These are phyloP conservation scores for Camponotus floridanus DNA, from an alignment of 1,140 invertebrate species.

Conservation along the genomic window DNA sequence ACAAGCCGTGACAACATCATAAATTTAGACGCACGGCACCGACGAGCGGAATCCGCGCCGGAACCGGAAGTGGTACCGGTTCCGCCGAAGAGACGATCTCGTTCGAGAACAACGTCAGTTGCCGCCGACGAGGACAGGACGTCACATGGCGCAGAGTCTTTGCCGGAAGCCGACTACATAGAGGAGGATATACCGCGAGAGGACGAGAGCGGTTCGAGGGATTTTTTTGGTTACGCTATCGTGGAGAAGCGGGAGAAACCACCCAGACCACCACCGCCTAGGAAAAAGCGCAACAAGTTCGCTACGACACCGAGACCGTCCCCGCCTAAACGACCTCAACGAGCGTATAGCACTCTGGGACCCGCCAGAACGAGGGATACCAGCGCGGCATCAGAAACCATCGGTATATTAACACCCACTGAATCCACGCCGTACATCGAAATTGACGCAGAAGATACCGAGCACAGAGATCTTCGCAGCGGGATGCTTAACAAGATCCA, in stretches of 20 bases:
- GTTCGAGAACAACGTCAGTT: constrained; percentile 88
- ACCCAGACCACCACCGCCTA: constrained; percentile 87
- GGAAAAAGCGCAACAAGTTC: constrained; percentile 86
- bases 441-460: constrained; percentile 87
- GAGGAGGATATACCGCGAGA: constrained; percentile 78
- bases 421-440: constrained; percentile 88
- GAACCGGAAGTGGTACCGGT: constrained; percentile 54
- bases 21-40: constrained; percentile 76
- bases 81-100: constrained; percentile 84
- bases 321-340: constrained; percentile 85
- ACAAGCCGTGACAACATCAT: constrained; percentile 79
- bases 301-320: constrained; percentile 81
- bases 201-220: constrained; percentile 69
- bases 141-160: constrained; percentile 90
- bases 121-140: constrained; percentile 90
- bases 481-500: constrained; percentile 93
- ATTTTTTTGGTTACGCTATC: constrained; percentile 87
- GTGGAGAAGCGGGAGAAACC: constrained; percentile 88
- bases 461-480: constrained; percentile 88
- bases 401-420: neutral
- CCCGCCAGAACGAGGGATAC: constrained; percentile 76
- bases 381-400: constrained; percentile 8
- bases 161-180: constrained; percentile 81
- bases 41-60: constrained; percentile 1
- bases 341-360: constrained; percentile 90